Evolutionary conservation across 1,140 invertebrate genomes (phyloP).

Genomic region (Bombus breviceps): DNA sequence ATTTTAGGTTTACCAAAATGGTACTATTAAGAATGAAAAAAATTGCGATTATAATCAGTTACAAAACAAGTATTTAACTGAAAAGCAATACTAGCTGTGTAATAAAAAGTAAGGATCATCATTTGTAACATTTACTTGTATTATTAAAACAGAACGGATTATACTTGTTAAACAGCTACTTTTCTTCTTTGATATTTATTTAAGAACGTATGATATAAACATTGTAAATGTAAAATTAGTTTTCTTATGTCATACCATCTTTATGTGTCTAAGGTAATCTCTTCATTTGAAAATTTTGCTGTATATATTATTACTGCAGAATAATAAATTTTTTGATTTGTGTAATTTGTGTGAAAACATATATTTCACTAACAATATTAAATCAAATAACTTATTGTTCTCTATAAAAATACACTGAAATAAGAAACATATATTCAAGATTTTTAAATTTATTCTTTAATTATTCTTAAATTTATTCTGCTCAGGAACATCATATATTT

Average conservation of each 20-base stretch:
- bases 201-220: neutral
- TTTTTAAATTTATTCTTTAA: neutral
- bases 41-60: neutral
- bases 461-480: neutral
- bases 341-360: neutral
- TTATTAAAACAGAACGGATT: neutral
- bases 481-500: too few species aligned
- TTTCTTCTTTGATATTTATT: neutral
- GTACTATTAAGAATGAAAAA: constrained; percentile 16
- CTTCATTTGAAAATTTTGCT: neutral
- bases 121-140: constrained; percentile 20
- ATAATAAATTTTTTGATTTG: constrained; percentile 22
- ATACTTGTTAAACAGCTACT: neutral
- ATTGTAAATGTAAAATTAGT: neutral
- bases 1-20: constrained; percentile 16
- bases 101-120: constrained; percentile 18
- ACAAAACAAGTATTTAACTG: constrained; percentile 14
- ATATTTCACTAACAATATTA: neutral
- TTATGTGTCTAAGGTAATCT: neutral
- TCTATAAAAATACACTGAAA: neutral
- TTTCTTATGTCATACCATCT: neutral
- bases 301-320: neutral
- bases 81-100: constrained; percentile 44
- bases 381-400: neutral
- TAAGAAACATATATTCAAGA: neutral